Base-by-base conservation (phyloP, 2,113 vertebrate genomes). In the Candoia aspera region DNA sequence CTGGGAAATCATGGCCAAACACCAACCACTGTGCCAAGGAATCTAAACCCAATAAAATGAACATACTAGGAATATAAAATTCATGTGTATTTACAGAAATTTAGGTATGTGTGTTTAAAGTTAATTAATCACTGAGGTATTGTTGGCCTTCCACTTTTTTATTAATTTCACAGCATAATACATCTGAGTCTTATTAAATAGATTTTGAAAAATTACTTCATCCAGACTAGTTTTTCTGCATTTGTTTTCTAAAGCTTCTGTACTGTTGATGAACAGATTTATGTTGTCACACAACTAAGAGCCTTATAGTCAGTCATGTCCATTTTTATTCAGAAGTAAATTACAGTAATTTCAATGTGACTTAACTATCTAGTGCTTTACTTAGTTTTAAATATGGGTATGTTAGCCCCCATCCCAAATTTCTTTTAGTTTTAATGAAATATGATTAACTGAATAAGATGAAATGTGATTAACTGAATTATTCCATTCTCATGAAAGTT, bases 1-100 rank as follows among this genome's bases (percentile, higher is more conserved):
- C 93, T 94, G 94, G 95, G 94, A 93, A 95, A 96, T 84, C 59
- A 0, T 87, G 90, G 93, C 93, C 86, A 94, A 94, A 91, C 87
- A 33, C 92, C 54, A 53, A 94, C 93, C 58, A 79, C 57, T 91
- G 59, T 89, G 68, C 88, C 33, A 53, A 93, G 85, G 90, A 0
- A n/a, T 93, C 94, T 94, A 54, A 86, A 49, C 8, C 73, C 90
- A 86, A 79, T 95, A 93, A 92, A 93, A 26, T 0, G 13, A 26
- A 49, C 1, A 3, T 68, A 91, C 90, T 90, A 87, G 88, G 64
- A 24, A 53, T 87, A 92, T 93, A n/a, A 62, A 94, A 21, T 84
- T 87, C 93, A 92, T 93, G 68, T 60, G 68, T 6, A 88, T 92
- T 57, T 57, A 90, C 0, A 86, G 11, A 87, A 26, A 88, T 60